These are phyloP conservation scores for Cinara cedri DNA, from an alignment of 2,888 invertebrate species.

Conservation along the genomic window DNA sequence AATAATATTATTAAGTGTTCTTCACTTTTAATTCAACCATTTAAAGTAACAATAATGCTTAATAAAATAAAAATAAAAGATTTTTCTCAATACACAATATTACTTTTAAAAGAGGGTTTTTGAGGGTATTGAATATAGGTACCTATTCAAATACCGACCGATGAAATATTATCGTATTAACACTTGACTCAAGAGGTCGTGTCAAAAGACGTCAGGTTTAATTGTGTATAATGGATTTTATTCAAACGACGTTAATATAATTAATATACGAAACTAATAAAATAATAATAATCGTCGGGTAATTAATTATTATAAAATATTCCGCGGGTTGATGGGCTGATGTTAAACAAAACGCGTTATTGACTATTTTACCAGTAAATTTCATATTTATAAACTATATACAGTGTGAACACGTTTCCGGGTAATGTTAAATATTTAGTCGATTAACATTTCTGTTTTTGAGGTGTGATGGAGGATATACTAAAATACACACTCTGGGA, in stretches of 20 bases:
- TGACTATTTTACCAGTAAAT: neutral
- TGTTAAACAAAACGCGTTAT: neutral
- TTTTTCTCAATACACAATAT: neutral
- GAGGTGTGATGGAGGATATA: too few species aligned
- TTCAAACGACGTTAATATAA: neutral
- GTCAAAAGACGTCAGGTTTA: slow-evolving; percentile 14
- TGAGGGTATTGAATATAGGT: neutral
- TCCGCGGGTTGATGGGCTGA: neutral
- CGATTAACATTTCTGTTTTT: too few species aligned
- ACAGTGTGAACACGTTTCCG: too few species aligned
- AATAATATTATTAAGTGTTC: neutral
- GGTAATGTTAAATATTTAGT: too few species aligned
- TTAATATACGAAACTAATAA: slow-evolving; percentile 14
- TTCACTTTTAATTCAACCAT: neutral
- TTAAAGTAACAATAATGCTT: too few species aligned
- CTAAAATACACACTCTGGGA: too few species aligned
- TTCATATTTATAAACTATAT: too few species aligned
- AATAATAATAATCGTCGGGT: too few species aligned
- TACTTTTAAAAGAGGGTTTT: slow-evolving; percentile 13
- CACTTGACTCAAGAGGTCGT: neutral
- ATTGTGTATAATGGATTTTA: neutral
- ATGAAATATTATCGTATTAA: slow-evolving; percentile 16
- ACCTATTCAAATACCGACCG: slow-evolving; percentile 1
- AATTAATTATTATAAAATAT: neutral
- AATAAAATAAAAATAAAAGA: too few species aligned